phyloP scores from a whole-genome alignment of 2,113 vertebrate genomes.

The Gulo gulo region DNA sequence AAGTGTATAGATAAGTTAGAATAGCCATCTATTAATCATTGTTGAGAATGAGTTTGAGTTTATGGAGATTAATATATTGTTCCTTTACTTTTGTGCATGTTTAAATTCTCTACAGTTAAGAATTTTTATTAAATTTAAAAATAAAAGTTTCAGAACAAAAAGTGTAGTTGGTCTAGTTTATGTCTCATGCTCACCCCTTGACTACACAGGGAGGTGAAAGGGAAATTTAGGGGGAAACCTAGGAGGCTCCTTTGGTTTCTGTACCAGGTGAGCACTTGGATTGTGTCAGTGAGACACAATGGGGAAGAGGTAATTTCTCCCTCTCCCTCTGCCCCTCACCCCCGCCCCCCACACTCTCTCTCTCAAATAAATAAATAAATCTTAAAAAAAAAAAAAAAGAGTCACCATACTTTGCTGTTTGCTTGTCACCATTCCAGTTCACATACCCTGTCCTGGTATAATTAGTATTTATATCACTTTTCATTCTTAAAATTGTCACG shows the following conservation, averaged over 20 bases:
- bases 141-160: not conserved
- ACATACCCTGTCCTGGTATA: not conserved
- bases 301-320: not conserved
- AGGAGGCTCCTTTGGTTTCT: not conserved
- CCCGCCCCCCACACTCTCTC: not conserved
- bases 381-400: not conserved
- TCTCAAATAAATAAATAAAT: not conserved
- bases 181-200: not conserved
- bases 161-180: not conserved
- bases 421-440: not conserved
- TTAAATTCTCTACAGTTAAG: not conserved
- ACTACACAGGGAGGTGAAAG: not conserved
- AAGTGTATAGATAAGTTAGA: not conserved
- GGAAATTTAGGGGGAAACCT: not conserved
- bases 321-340: not conserved
- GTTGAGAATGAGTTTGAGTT: not conserved
- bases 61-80: not conserved
- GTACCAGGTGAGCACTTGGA: not conserved
- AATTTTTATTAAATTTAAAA: not conserved
- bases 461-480: not conserved
- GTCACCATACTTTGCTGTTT: not conserved
- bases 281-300: not conserved
- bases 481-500: not conserved
- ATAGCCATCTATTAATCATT: not conserved
- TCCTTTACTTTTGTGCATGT: not conserved